phyloP scores from a whole-genome alignment of 2,113 vertebrate genomes.

The Syngnathoides biaculeatus region DNA sequence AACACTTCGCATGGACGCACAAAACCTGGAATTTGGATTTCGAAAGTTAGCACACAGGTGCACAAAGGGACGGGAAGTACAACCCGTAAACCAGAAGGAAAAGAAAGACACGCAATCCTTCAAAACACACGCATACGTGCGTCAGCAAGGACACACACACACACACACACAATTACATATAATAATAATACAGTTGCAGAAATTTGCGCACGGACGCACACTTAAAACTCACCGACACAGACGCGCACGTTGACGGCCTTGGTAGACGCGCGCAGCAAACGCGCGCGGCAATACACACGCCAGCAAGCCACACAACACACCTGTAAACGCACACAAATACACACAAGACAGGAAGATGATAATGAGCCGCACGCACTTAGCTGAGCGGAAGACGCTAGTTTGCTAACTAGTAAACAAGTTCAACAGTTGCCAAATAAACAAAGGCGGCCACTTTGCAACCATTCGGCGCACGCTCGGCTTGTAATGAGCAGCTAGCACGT shows the following conservation, averaged over 20 bases:
- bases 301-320: too few species aligned
- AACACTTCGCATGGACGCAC: neutral
- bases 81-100: too few species aligned
- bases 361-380: neutral
- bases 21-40: neutral
- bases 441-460: neutral
- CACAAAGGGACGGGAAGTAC: neutral
- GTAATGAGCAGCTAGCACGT: constrained; percentile 6
- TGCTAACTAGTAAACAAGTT: neutral
- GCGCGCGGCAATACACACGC: too few species aligned
- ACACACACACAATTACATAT: neutral
- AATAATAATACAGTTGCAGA: too few species aligned
- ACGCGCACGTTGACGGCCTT: too few species aligned
- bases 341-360: neutral
- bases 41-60: neutral
- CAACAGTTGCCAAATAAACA: constrained; percentile 3
- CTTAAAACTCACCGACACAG: neutral
- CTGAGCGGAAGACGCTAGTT: neutral
- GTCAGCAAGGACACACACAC: neutral
- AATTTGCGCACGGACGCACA: neutral
- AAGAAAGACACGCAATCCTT: neutral
- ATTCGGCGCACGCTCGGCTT: neutral
- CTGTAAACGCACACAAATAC: neutral
- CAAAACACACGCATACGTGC: neutral
- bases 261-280: neutral